phyloP scores from a whole-genome alignment of 2,113 vertebrate species.

The Polypterus senegalus region DNA sequence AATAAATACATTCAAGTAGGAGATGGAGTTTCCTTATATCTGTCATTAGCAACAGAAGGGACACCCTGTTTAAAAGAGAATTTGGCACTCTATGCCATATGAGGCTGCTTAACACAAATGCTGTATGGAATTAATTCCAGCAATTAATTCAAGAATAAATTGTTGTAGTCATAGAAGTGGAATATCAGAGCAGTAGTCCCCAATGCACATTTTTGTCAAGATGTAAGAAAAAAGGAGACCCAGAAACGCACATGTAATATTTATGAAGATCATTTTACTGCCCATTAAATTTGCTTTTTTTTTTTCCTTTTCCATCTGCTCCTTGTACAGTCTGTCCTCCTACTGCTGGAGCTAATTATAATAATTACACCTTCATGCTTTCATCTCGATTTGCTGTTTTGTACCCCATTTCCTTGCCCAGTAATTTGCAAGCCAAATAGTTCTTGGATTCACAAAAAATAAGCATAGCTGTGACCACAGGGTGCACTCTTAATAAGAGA shows the following conservation, averaged over 20 bases:
- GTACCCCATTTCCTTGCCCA: slow-evolving; percentile 10
- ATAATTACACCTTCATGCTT: slow-evolving; percentile 33
- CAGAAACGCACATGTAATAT: neutral
- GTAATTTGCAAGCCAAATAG: slow-evolving; percentile 22
- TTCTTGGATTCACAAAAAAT: neutral
- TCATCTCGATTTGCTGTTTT: slow-evolving; percentile 17
- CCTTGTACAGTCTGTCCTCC: slow-evolving; percentile 19
- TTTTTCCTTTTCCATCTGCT: slow-evolving; percentile 7
- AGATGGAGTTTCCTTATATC: too few relatives aligned
- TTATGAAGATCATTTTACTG: neutral
- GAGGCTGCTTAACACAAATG: too few relatives aligned
- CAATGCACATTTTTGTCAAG: too few relatives aligned
- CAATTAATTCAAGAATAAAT: too few relatives aligned
- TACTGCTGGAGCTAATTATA: slow-evolving; percentile 31
- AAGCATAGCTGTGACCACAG: neutral
- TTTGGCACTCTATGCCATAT: too few relatives aligned
- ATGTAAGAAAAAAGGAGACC: too few relatives aligned
- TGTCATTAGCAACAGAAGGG: too few relatives aligned
- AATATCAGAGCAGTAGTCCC: too few relatives aligned
- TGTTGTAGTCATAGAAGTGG: too few relatives aligned
- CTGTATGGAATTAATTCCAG: too few relatives aligned
- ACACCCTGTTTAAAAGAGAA: too few relatives aligned
- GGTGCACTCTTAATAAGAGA: neutral
- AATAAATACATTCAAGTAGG: too few relatives aligned
- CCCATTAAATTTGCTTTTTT: neutral